Base-by-base conservation (phyloP, 2,888 invertebrate species). In the Leptopilina myrica region DNA sequence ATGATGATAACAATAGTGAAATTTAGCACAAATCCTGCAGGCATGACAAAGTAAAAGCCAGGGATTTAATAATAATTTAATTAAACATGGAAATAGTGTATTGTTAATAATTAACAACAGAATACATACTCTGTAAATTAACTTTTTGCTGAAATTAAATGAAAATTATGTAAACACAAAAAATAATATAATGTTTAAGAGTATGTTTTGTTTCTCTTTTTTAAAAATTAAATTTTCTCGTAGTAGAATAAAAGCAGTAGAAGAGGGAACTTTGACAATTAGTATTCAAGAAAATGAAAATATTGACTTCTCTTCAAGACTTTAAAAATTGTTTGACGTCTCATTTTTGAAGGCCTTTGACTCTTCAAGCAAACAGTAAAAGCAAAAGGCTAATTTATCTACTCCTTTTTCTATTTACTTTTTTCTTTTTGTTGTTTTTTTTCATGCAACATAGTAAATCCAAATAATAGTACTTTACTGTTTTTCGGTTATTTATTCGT, bases 311-410 rank as follows among this genome's bases (percentile, higher is more conserved):
- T 1, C 49, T 12, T 43, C 20, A 11, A 12, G 49, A 67, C 12
- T 49, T 67, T 67, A 5, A 67, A 67, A 46, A 46, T 5, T 67
- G 67, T 49, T 67, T 67, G 49, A 49, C 20, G 49, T 49, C 11
- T 67, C 64, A 40, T 9, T 49, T 49, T 49, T 5, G 49, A 67
- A 15, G 49, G 49, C 49, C 67, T 67, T 53, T 49, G 49, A 49
- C 12, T 67, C 67, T 20, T 6, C 5, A 46, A 12, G 43, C 12
- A 43, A 43, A 43, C 8, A 8, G 43, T 43, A 7, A 20, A 26
- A 8, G n/a, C 49, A 20, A 49, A 69, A 56, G n/a, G 53, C 26
- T 53, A 69, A 53, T 73, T 56, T n/a, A n/a, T 33, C n/a, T n/a
- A 33, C 9, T 4, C n/a, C n/a, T 20, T 62, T 2, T 8, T 14